These are phyloP conservation scores for Cordylochernes scorpioides DNA, from an alignment of 2,888 invertebrate species.

Conservation along the genomic window DNA sequence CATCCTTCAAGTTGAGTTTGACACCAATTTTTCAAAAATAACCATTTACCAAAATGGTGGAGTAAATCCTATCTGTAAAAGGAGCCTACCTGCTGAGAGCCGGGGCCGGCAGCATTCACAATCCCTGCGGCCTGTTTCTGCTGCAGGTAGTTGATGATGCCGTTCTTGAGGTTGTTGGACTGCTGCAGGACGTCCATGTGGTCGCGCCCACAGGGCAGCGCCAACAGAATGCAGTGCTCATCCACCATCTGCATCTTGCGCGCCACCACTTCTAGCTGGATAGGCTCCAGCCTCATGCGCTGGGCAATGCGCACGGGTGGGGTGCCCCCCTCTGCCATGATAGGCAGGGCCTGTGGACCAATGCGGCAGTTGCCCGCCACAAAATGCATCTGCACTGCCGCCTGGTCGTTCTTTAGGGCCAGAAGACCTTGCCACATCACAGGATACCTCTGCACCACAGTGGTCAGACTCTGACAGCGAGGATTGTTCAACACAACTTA, in stretches of 20 bases:
- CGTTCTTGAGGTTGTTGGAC: slow-evolving; percentile 58
- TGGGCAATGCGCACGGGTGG: slow-evolving; percentile 65
- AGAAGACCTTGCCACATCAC: slow-evolving; percentile 91
- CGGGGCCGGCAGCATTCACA: slow-evolving; percentile 62
- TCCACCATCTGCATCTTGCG: slow-evolving; percentile 89
- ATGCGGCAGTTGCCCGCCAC: slow-evolving; percentile 76
- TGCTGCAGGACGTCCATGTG: slow-evolving; percentile 79
- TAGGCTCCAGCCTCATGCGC: slow-evolving; percentile 83
- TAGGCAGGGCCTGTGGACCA: slow-evolving; percentile 61
- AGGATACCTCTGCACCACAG: slow-evolving; percentile 48
- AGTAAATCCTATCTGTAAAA: no score
- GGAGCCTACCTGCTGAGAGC: slow-evolving; percentile 42
- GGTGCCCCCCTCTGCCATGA: slow-evolving; percentile 42
- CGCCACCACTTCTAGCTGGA: slow-evolving; percentile 81
- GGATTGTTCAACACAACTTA: slow-evolving; percentile 19
- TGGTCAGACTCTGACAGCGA: not conserved
- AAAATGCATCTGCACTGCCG: slow-evolving; percentile 95
- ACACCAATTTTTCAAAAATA: no score
- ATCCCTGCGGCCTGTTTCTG: slow-evolving; percentile 95
- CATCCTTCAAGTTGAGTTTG: no score
- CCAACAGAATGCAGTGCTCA: slow-evolving; percentile 84
- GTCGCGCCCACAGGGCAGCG: slow-evolving; percentile 79
- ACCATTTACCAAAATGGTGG: no score
- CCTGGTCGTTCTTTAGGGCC: slow-evolving; percentile 83
- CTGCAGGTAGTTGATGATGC: slow-evolving; percentile 85